Evolutionary conservation across 92 coral and sea anemone species (phyloP).

Genomic region (Ricordea florida): DNA sequence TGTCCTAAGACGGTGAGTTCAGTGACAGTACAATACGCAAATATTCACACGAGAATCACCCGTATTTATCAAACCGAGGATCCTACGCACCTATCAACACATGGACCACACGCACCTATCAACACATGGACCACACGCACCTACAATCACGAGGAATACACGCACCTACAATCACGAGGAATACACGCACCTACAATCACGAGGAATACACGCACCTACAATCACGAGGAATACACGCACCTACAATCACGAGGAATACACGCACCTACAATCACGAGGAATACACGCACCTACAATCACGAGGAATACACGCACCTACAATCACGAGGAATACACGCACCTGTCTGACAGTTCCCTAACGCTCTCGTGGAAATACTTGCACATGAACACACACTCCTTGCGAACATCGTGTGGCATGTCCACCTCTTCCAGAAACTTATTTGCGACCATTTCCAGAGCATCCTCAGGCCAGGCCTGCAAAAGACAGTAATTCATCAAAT

Average conservation of each 20-base stretch:
- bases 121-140: too few relatives aligned
- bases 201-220: not conserved
- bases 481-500: not conserved
- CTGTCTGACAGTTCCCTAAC: conserved; percentile 87
- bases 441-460: conserved; percentile 98
- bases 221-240: not conserved
- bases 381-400: conserved; percentile 92
- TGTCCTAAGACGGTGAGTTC: too few relatives aligned
- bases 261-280: not conserved
- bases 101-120: too few relatives aligned
- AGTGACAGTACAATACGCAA: too few relatives aligned
- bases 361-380: conserved; percentile 99
- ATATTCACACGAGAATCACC: too few relatives aligned
- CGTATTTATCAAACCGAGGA: too few relatives aligned
- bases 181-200: too few relatives aligned
- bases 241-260: not conserved
- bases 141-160: too few relatives aligned
- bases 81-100: too few relatives aligned
- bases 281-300: not conserved
- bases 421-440: conserved; percentile 96
- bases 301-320: not conserved
- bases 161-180: too few relatives aligned
- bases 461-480: conserved; percentile 99
- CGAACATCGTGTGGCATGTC: conserved; percentile 87
- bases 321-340: conserved; percentile 18